Conservation (phyloP, 2,888 invertebrate genomes). For the Aelia acuminata region DNA sequence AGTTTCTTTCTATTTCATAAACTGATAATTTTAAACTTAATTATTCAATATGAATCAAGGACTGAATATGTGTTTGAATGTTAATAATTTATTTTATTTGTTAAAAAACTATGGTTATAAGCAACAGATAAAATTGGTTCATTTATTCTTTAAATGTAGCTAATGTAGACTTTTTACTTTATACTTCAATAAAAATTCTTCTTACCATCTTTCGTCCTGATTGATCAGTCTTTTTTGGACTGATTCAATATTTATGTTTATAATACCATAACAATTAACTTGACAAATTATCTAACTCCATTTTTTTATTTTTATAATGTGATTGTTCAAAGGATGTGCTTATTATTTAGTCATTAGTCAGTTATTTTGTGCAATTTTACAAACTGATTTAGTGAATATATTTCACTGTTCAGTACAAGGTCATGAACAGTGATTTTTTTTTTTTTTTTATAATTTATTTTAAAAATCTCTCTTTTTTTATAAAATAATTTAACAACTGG, state of each 20-base stretch:
- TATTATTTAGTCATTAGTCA: not conserved
- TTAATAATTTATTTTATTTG: not conserved
- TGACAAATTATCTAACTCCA: not conserved
- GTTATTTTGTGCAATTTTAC: not conserved
- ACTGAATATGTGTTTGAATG: not conserved
- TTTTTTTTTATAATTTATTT: too few relatives aligned
- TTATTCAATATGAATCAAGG: not conserved
- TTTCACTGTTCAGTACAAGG: not conserved
- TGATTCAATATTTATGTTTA: not conserved
- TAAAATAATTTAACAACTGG: not conserved
- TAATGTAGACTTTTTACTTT: too few relatives aligned
- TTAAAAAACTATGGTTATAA: not conserved
- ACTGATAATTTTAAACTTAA: not conserved
- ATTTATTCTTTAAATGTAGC: not conserved
- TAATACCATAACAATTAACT: not conserved
- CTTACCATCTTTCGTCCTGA: not conserved
- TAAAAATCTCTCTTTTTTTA: not conserved
- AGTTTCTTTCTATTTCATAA: not conserved
- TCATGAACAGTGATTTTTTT: not conserved
- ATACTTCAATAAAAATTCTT: too few relatives aligned
- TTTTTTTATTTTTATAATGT: not conserved
- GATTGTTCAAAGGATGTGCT: not conserved
- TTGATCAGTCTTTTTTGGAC: not conserved
- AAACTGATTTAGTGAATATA: not conserved
- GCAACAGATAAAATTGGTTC: not conserved